Evolutionary conservation across 2,797 vertebrate species (phyloP).

Genomic region (Brotula barbata): DNA sequence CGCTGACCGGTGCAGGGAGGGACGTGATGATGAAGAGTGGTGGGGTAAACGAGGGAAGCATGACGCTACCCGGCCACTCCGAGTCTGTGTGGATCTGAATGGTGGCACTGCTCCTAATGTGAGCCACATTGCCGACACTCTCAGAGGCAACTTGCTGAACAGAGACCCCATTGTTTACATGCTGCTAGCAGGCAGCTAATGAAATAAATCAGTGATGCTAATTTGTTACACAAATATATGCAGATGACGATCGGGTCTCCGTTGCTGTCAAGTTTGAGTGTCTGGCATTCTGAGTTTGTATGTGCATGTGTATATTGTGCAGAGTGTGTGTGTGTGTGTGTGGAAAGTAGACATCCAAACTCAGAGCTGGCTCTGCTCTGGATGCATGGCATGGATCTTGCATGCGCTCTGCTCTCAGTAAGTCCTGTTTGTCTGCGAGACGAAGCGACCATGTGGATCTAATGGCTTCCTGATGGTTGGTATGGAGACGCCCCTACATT

Average conservation of each 20-base stretch:
- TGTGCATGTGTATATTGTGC: slow-evolving; percentile 33
- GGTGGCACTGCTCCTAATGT: not conserved
- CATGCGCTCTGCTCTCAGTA: slow-evolving; percentile 77
- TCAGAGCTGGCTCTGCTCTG: slow-evolving; percentile 47
- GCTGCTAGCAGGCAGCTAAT: slow-evolving; percentile 16
- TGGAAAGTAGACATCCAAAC: slow-evolving; percentile 33
- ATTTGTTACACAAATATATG: slow-evolving; percentile 16
- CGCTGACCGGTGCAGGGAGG: slow-evolving; percentile 16
- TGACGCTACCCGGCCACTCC: slow-evolving; percentile 15
- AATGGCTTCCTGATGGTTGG: slow-evolving; percentile 83
- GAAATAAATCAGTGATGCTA: slow-evolving; percentile 4
- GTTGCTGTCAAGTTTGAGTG: slow-evolving; percentile 54
- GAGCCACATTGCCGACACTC: slow-evolving; percentile 47
- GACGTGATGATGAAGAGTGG: not conserved
- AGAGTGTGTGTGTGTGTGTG: slow-evolving; percentile 10
- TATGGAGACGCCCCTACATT: slow-evolving; percentile 69
- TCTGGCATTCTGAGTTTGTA: slow-evolving; percentile 47
- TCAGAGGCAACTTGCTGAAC: slow-evolving; percentile 6
- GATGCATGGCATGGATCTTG: slow-evolving; percentile 64
- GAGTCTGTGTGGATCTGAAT: slow-evolving; percentile 16
- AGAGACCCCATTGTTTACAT: not conserved
- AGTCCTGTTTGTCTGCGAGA: slow-evolving; percentile 84
- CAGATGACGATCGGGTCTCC: slow-evolving; percentile 6
- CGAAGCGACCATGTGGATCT: slow-evolving; percentile 75
- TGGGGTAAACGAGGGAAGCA: slow-evolving; percentile 29